phyloP scores from a whole-genome alignment of 2,888 invertebrate genomes.

The Petrophora chlorosata region DNA sequence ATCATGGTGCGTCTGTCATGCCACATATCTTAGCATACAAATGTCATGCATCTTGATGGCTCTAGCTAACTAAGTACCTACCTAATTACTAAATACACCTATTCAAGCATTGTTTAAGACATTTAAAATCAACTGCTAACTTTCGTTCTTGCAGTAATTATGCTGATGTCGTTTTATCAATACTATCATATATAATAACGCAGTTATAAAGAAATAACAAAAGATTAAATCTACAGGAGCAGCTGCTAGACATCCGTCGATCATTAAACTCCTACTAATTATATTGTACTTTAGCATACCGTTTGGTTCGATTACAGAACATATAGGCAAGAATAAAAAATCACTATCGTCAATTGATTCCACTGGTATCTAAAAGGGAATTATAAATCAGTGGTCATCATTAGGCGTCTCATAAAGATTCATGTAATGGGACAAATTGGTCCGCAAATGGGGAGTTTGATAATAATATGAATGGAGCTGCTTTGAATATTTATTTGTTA shows the following conservation, averaged over 20 bases:
- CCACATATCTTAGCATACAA: neutral
- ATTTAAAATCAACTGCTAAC: neutral
- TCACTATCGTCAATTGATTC: conserved; percentile 8
- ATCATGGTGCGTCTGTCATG: conserved; percentile 8
- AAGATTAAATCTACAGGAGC: conserved; percentile 28
- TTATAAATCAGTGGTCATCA: too few species aligned
- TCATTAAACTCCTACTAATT: conserved; percentile 30
- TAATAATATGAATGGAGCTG: too few species aligned
- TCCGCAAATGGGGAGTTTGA: too few species aligned
- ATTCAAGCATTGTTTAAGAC: neutral
- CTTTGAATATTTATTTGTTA: too few species aligned
- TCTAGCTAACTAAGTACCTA: too few species aligned
- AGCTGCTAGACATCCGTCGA: conserved; percentile 47
- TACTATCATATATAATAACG: conserved; percentile 2
- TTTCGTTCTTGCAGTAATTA: neutral
- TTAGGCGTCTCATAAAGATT: too few species aligned
- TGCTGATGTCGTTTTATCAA: neutral
- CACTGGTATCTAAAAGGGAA: too few species aligned
- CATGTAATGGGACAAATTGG: too few species aligned
- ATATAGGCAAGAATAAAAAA: neutral
- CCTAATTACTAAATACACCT: too few species aligned
- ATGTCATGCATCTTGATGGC: conserved; percentile 1
- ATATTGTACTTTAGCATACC: conserved; percentile 8
- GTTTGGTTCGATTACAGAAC: too few species aligned
- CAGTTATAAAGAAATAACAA: conserved; percentile 15